These are phyloP conservation scores for Myopa testacea DNA, from an alignment of 2,888 invertebrate species.

Conservation along the genomic window DNA sequence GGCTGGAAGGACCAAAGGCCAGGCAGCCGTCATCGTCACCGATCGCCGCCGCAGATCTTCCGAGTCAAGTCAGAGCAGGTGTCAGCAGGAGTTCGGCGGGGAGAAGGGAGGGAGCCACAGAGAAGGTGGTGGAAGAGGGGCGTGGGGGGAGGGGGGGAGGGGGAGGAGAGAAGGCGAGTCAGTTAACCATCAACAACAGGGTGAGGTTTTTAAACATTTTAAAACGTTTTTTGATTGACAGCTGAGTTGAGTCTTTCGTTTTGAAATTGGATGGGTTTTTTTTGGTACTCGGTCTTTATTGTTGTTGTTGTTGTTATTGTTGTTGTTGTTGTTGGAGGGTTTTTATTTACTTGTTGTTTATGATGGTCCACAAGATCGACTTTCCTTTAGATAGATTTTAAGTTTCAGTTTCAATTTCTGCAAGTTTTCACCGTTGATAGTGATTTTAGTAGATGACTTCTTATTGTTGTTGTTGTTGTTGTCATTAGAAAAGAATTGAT, in stretches of 20 bases:
- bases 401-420: neutral
- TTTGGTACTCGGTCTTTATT: neutral
- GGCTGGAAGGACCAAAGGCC: too few species aligned
- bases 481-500: neutral
- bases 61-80: neutral
- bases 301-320: too few species aligned
- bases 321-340: too few species aligned
- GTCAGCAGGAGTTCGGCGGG: neutral
- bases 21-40: too few species aligned
- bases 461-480: neutral
- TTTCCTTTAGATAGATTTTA: too few species aligned
- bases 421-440: too few species aligned
- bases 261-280: neutral
- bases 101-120: neutral
- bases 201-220: neutral
- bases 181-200: neutral
- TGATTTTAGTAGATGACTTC: neutral
- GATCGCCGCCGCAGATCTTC: too few species aligned
- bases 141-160: neutral
- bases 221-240: slow-evolving; percentile 6
- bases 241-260: neutral
- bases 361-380: too few species aligned
- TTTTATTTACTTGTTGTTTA: too few species aligned
- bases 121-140: too few species aligned
- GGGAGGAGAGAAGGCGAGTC: neutral